phyloP scores from a whole-genome alignment of 2,113 vertebrate genomes.

The Ictalurus punctatus region DNA sequence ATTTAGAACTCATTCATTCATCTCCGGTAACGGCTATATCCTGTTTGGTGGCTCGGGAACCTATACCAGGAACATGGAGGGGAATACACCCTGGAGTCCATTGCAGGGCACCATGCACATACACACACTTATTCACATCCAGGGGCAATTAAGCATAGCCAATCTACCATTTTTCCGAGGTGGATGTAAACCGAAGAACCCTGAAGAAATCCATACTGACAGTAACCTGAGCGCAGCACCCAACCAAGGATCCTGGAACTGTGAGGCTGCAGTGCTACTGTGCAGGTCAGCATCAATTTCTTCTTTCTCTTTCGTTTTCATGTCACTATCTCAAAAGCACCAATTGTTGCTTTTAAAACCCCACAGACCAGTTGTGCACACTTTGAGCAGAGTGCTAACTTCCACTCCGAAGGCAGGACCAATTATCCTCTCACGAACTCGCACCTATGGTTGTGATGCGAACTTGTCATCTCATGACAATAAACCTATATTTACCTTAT shows the following conservation, averaged over 20 bases:
- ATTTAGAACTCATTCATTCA: conserved; percentile 5
- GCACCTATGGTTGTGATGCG: background rate
- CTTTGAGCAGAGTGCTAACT: background rate
- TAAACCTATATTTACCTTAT: too few relatives aligned
- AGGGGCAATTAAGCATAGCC: background rate
- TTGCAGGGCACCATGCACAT: background rate
- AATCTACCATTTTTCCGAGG: background rate
- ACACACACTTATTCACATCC: background rate
- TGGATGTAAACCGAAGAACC: background rate
- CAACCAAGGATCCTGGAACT: background rate
- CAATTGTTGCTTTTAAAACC: background rate
- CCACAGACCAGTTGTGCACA: background rate
- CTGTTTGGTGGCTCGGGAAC: background rate
- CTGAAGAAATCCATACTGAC: background rate
- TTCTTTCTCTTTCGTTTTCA: background rate
- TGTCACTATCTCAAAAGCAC: background rate
- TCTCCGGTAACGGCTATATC: background rate
- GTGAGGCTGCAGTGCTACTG: background rate
- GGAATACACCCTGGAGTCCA: background rate
- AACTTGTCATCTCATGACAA: background rate
- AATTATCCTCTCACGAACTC: background rate
- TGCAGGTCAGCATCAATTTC: background rate
- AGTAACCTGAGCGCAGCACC: background rate
- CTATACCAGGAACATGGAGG: too few relatives aligned
- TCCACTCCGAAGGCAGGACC: background rate